Evolutionary conservation across 92 coral and sea anemone species (phyloP).

Genomic region (Epizoanthus stellaris): DNA sequence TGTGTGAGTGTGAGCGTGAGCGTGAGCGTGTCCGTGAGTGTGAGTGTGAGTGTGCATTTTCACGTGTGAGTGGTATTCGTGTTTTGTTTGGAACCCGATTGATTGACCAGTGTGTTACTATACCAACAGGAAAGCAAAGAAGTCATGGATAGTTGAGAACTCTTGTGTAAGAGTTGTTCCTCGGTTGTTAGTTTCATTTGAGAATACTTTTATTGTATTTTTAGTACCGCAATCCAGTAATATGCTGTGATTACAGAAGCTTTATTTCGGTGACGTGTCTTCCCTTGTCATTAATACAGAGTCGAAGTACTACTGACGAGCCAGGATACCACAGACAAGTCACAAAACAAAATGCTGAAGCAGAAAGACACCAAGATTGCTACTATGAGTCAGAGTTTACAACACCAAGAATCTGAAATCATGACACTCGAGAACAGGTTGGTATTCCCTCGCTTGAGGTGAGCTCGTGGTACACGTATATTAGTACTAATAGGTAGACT

Average conservation of each 20-base stretch:
- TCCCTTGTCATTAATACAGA: neutral
- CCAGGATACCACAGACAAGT: constrained; percentile 31
- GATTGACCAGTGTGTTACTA: neutral
- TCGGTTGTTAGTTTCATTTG: constrained; percentile 9
- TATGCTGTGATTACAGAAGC: neutral
- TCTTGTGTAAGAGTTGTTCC: neutral
- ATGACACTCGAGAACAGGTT: constrained; percentile 29
- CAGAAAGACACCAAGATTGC: constrained; percentile 30
- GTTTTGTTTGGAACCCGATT: neutral
- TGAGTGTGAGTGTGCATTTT: neutral
- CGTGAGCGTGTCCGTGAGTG: too few relatives aligned
- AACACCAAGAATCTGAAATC: constrained; percentile 31
- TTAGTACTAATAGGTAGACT: too few relatives aligned
- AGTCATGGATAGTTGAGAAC: neutral
- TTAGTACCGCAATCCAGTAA: neutral
- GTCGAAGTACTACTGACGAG: constrained; percentile 25
- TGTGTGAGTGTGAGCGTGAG: too few relatives aligned
- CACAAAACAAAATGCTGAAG: constrained; percentile 12
- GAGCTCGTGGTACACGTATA: too few relatives aligned
- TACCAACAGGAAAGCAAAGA: constrained; percentile 2
- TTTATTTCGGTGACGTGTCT: neutral
- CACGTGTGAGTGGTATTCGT: too few relatives aligned
- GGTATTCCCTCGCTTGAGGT: too few relatives aligned
- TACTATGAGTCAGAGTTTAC: constrained; percentile 17
- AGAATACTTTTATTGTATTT: neutral